Conservation (phyloP, 1,140 invertebrate genomes). For the Eciton burchellii region DNA sequence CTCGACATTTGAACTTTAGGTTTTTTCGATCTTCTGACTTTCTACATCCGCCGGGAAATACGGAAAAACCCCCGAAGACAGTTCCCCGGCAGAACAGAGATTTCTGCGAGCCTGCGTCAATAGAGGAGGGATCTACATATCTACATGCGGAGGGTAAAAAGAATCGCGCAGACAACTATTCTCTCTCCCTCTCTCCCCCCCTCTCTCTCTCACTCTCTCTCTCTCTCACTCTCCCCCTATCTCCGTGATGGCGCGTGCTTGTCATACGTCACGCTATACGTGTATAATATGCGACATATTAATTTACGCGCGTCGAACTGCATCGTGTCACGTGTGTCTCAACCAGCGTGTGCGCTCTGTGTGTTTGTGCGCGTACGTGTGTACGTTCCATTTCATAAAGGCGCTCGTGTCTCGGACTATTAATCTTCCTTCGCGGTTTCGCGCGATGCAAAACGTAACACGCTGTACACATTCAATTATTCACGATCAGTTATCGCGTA, state of each 20-base stretch:
- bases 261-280: no score
- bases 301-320: not conserved
- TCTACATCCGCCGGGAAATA: not conserved
- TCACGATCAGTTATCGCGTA: slow-evolving; percentile 53
- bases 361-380: no score
- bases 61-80: slow-evolving; percentile 14
- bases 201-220: no score
- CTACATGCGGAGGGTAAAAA: not conserved
- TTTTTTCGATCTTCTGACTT: slow-evolving; percentile 18
- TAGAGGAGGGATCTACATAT: slow-evolving; percentile 9
- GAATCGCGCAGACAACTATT: not conserved
- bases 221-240: no score
- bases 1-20: slow-evolving; percentile 50
- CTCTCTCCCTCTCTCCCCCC: no score
- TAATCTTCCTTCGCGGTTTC: slow-evolving; percentile 4
- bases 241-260: not conserved
- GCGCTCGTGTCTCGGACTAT: slow-evolving; percentile 1
- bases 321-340: not conserved
- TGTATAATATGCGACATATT: not conserved
- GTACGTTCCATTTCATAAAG: slow-evolving; percentile 8
- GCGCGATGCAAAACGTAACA: slow-evolving; percentile 24
- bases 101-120: slow-evolving; percentile 4
- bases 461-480: slow-evolving; percentile 55
- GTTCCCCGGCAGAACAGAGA: not conserved
- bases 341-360: no score